These are phyloP conservation scores for Podocnemis expansa DNA, from an alignment of 2,113 vertebrate species.

Conservation along the genomic window DNA sequence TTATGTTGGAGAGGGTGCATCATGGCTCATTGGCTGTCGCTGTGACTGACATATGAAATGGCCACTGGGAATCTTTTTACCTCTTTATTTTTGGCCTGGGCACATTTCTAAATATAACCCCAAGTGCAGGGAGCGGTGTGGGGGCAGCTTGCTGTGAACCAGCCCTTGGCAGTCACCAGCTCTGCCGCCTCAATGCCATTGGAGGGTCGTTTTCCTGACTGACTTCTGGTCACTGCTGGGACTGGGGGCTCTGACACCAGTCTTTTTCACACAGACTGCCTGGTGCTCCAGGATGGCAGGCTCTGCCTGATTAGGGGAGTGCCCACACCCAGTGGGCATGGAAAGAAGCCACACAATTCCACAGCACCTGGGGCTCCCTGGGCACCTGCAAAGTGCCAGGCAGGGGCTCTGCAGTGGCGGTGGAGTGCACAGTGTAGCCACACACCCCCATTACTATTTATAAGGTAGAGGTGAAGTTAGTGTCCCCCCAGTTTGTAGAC, in stretches of 20 bases:
- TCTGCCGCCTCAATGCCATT: slow-evolving; percentile 46
- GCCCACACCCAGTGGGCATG: too few relatives aligned
- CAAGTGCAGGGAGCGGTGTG: slow-evolving; percentile 55
- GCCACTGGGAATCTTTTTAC: slow-evolving; percentile 32
- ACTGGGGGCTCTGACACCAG: too few relatives aligned
- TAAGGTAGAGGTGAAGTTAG: neutral
- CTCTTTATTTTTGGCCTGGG: slow-evolving; percentile 66
- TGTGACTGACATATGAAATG: slow-evolving; percentile 48
- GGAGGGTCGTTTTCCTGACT: slow-evolving; percentile 13
- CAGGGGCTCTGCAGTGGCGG: neutral
- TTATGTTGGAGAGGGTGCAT: neutral
- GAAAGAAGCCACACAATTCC: too few relatives aligned
- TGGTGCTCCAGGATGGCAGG: too few relatives aligned
- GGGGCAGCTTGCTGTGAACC: neutral
- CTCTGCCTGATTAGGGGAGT: neutral
- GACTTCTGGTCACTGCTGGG: neutral
- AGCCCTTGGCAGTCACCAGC: neutral
- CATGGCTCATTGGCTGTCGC: neutral
- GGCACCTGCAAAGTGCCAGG: neutral
- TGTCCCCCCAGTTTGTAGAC: too few relatives aligned
- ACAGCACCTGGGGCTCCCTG: neutral
- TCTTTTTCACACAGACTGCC: neutral
- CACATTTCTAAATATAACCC: slow-evolving; percentile 71
- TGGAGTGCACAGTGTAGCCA: too few relatives aligned
- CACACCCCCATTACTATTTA: neutral